Evolutionary conservation across 2,113 vertebrate species (phyloP).

Genomic region (Danio rerio): GRCz12tu NC_133195.1:4873001-4873500

Average conservation of each 20-base stretch:
- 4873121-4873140: background rate
- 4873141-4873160: constrained; percentile 91
- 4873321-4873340: constrained; percentile 93
- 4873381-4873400: constrained; percentile 92
- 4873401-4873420: constrained; percentile 91
- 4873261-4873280: background rate
- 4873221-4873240: constrained; percentile 71
- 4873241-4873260: constrained; percentile 2
- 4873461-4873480: background rate
- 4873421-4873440: constrained; percentile 95
- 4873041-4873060: too few relatives aligned
- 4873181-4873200: constrained; percentile 89
- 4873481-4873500: background rate
- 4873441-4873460: constrained; percentile 60
- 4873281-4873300: constrained; percentile 74
- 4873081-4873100: too few relatives aligned
- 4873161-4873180: constrained; percentile 89
- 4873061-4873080: too few relatives aligned
- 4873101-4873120: background rate
- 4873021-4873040: too few relatives aligned
- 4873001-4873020: too few relatives aligned
- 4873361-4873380: constrained; percentile 92
- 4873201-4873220: constrained; percentile 93
- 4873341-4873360: constrained; percentile 90
- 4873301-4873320: constrained; percentile 95